Evolutionary conservation across 2,113 vertebrate genomes (phyloP).

Genomic region (Hemichromis elongatus): DNA sequence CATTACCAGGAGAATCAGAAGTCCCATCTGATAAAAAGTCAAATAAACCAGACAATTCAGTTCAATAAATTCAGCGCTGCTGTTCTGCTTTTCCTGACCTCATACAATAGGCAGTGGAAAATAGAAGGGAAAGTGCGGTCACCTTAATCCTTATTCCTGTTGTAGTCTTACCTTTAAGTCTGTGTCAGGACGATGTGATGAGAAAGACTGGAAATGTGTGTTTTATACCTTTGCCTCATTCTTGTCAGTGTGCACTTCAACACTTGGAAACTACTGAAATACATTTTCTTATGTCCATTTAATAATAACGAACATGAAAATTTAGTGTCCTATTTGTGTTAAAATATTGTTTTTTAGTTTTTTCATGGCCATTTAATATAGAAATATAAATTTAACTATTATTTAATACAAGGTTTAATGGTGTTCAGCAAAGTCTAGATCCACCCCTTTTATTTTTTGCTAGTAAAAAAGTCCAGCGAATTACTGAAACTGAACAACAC

Average conservation of each 20-base stretch:
- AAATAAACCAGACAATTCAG: not conserved
- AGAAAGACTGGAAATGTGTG: not conserved
- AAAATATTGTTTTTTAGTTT: not conserved
- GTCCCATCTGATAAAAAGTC: constrained; percentile 20
- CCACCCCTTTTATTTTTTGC: no score
- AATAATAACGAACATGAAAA: not conserved
- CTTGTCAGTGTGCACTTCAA: not conserved
- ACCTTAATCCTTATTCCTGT: not conserved
- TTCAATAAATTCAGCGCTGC: not conserved
- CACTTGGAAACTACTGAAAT: not conserved
- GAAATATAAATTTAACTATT: not conserved
- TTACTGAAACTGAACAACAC: no score
- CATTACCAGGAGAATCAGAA: not conserved
- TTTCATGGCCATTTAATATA: not conserved
- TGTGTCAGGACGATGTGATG: not conserved
- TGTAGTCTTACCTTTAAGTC: not conserved
- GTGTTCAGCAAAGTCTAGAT: no score
- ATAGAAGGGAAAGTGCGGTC: not conserved
- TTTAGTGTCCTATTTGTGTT: not conserved
- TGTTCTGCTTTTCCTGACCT: not conserved
- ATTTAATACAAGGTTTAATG: not conserved
- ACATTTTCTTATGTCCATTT: not conserved
- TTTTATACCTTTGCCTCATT: not conserved
- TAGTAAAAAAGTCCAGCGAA: no score
- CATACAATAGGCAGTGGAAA: not conserved